phyloP scores from a whole-genome alignment of 2,888 invertebrate species.

The Ptilodon capucinus region DNA sequence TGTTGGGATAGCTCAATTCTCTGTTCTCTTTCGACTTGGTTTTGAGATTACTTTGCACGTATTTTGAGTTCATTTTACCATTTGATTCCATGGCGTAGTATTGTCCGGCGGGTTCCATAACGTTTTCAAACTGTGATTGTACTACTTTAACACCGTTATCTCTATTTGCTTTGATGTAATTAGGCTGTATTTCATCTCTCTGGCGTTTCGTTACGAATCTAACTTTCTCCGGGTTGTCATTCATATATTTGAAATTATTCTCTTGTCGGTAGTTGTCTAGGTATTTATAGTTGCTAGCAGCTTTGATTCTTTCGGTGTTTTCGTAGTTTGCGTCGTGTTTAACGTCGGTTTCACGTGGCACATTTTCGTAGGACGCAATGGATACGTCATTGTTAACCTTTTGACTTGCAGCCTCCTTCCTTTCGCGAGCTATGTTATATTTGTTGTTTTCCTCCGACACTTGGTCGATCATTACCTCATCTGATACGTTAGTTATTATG shows the following conservation, averaged over 20 bases:
- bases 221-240: neutral
- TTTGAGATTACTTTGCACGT: neutral
- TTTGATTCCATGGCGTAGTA: neutral
- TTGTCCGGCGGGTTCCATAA: neutral
- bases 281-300: neutral
- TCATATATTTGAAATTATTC: neutral
- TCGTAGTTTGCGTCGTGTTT: neutral
- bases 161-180: neutral
- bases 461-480: conserved; percentile 29
- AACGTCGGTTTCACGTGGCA: neutral
- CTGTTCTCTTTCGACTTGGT: neutral
- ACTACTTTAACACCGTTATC: neutral
- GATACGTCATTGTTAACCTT: neutral
- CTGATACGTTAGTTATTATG: conserved; percentile 13
- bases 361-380: neutral
- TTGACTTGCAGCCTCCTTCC: neutral
- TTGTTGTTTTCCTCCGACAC: conserved; percentile 13
- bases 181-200: too few relatives aligned
- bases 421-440: conserved; percentile 1
- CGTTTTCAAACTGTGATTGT: neutral
- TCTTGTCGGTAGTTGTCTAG: neutral
- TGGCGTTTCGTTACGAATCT: too few relatives aligned
- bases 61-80: neutral
- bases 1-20: neutral
- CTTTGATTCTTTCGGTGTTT: neutral